Evolutionary conservation across 2,888 invertebrate genomes (phyloP), one percentile per base, ranked within the genome.

Genomic region (Teleiodes luculella): DNA sequence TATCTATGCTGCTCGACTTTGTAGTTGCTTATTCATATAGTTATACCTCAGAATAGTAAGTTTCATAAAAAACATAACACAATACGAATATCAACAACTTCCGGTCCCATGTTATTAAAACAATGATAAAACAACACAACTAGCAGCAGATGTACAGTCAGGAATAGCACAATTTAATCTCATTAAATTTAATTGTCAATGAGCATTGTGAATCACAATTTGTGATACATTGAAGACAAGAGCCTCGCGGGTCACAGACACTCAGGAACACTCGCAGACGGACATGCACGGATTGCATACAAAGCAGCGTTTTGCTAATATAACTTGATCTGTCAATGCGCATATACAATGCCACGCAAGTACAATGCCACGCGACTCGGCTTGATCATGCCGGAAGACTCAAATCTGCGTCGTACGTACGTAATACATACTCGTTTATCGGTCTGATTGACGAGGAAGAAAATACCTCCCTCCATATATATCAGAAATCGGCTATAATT

Each of bases 161-260:
- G 74, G 82, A 85, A 85, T 84, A 84, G 81, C 73, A 78, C 75
- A 77, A 82, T 84, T 80, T 80, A 78, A 86, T 82, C 80, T 83
- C 71, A 83, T 86, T 79, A 78, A 74, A 76, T 78, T 83, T 85
- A 86, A 88, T 85, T 84, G 79, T 74, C 76, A 73, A 78, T 80
- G 76, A 71, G 80, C 83, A 83, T 82, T 83, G 83, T 83, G 69
- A 66, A 60, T 65, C 66, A n/a, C n/a, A n/a, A n/a, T n/a, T n/a
- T n/a, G n/a, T n/a, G n/a, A n/a, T n/a, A n/a, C n/a, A n/a, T n/a
- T n/a, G n/a, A 68, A 75, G 83, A 81, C 80, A 67, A 78, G 80
- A 73, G 78, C 72, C 70, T 69, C 67, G n/a, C n/a, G 67, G 81
- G 79, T 83, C 80, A 75, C 57, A 70, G 67, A 82, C 83, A 83